phyloP scores from a whole-genome alignment of 2,888 invertebrate genomes.

The Lepidocyrtinus sp. region DNA sequence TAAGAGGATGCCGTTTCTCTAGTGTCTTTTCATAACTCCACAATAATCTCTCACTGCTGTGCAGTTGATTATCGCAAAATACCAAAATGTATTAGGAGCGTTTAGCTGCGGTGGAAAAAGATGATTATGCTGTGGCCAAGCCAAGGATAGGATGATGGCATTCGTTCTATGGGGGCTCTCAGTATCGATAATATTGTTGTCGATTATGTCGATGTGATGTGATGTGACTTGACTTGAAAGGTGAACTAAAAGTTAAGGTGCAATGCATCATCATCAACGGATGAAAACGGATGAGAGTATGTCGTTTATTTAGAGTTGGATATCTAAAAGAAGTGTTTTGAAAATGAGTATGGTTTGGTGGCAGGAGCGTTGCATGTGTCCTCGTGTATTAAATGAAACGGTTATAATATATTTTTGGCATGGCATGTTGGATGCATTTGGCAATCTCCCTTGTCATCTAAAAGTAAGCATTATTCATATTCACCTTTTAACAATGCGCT shows the following conservation, averaged over 20 bases:
- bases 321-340: background rate
- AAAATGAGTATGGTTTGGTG: background rate
- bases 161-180: conserved; percentile 13
- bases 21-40: conserved; percentile 2
- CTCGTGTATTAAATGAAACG: background rate
- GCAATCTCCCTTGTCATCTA: background rate
- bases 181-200: conserved; percentile 25
- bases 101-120: background rate
- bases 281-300: conserved; percentile 10
- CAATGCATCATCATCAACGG: conserved; percentile 26
- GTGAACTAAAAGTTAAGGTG: conserved; percentile 41
- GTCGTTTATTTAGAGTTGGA: background rate
- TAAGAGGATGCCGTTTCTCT: conserved; percentile 19
- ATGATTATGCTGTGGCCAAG: conserved; percentile 14
- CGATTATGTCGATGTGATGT: conserved; percentile 33
- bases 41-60: background rate
- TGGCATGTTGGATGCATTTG: background rate
- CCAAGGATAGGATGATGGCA: conserved; percentile 19
- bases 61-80: conserved; percentile 8
- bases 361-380: conserved; percentile 19
- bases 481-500: background rate
- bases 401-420: conserved; percentile 12
- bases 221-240: conserved; percentile 43
- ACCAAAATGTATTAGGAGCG: conserved; percentile 7
- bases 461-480: background rate